Conservation (phyloP, 2,113 vertebrate species). For the Danionella cerebrum region DNA sequence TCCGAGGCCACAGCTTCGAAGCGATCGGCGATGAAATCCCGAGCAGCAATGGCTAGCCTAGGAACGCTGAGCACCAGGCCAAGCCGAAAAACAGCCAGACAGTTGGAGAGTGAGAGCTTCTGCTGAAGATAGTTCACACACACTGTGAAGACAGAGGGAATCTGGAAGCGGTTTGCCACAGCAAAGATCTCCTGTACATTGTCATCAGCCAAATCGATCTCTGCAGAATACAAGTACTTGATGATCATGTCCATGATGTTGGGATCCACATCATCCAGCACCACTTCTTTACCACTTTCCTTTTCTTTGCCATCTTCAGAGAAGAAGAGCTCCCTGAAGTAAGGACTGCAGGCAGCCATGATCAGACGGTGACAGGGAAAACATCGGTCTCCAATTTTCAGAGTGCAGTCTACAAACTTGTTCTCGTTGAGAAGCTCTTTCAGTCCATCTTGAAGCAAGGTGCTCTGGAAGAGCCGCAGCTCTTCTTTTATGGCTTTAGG, state of each 20-base stretch:
- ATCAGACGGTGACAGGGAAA: constrained; percentile 93
- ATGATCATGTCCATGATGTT: constrained; percentile 82
- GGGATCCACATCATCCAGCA: constrained; percentile 86
- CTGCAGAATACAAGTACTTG: constrained; percentile 92
- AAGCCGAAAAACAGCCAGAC: constrained; percentile 88
- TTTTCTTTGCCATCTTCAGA: constrained; percentile 85
- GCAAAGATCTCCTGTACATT: constrained; percentile 96
- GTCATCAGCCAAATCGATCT: constrained; percentile 88
- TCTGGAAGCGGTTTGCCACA: constrained; percentile 93
- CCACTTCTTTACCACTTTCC: constrained; percentile 79
- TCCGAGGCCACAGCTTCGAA: constrained; percentile 81
- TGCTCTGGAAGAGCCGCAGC: constrained; percentile 94
- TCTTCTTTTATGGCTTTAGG: constrained; percentile 90
- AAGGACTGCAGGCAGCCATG: constrained; percentile 94
- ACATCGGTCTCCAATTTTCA: constrained; percentile 89
- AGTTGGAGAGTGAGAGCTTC: constrained; percentile 82
- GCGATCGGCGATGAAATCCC: constrained; percentile 87
- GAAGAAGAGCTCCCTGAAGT: constrained; percentile 96
- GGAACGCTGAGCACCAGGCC: constrained; percentile 92
- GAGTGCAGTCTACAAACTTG: constrained; percentile 93
- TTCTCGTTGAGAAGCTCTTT: constrained; percentile 96
- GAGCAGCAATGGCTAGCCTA: constrained; percentile 81
- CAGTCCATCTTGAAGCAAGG: constrained; percentile 93
- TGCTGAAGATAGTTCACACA: constrained; percentile 96
- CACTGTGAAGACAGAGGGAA: constrained; percentile 94